These are phyloP conservation scores for Pammene aurita DNA, from an alignment of 2,888 invertebrate genomes.

Conservation along the genomic window DNA sequence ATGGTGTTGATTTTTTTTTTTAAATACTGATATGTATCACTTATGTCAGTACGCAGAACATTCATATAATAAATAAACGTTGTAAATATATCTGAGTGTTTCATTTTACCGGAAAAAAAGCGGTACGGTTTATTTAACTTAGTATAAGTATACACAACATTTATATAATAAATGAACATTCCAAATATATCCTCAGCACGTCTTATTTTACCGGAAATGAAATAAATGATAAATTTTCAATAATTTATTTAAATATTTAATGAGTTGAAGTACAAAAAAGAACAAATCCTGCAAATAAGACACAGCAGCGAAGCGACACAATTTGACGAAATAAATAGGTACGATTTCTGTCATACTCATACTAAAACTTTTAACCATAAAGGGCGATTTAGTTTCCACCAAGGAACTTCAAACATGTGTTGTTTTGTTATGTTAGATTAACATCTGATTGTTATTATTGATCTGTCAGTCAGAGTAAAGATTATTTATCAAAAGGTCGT, in stretches of 20 bases:
- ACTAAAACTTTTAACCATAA: no score
- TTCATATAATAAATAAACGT: slow-evolving; percentile 22
- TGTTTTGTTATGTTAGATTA: no score
- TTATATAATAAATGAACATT: slow-evolving; percentile 3
- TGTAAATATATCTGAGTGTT: slow-evolving; percentile 19
- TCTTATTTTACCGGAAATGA: slow-evolving; percentile 10
- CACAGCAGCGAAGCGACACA: background rate
- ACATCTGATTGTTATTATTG: no score
- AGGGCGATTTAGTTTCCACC: no score
- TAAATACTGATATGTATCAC: no score
- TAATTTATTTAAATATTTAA: slow-evolving; percentile 28
- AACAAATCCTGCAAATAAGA: slow-evolving; percentile 1
- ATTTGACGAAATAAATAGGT: background rate
- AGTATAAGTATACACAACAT: background rate
- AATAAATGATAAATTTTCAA: slow-evolving; percentile 5
- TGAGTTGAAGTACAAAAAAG: slow-evolving; percentile 21
- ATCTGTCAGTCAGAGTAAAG: no score
- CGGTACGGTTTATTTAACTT: background rate
- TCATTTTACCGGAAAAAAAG: no score
- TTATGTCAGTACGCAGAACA: slow-evolving; percentile 18
- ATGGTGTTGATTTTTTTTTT: no score
- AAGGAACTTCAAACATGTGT: no score
- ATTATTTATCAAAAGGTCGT: no score
- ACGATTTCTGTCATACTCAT: no score
- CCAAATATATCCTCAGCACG: slow-evolving; percentile 3